Evolutionary conservation across 2,113 vertebrate genomes (phyloP).

Genomic region (Jacana jacana): DNA sequence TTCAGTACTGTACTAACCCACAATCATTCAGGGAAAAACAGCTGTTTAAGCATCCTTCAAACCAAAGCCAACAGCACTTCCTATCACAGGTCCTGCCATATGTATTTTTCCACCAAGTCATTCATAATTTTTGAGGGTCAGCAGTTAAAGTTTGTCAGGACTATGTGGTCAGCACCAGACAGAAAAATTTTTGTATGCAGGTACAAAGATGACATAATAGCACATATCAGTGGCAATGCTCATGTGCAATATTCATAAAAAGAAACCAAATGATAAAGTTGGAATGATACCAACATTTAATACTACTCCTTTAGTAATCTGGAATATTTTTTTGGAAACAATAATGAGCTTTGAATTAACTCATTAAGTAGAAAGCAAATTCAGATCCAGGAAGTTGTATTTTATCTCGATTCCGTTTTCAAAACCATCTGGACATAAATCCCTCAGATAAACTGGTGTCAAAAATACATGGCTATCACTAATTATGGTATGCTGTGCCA

Average conservation of each 20-base stretch:
- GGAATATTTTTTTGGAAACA: background rate
- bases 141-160: background rate
- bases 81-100: background rate
- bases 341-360: background rate
- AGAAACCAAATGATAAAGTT: background rate
- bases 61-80: background rate
- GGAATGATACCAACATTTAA: background rate
- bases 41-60: background rate
- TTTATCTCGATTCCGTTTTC: conserved; percentile 20
- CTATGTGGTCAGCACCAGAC: background rate
- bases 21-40: background rate
- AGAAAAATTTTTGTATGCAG: background rate
- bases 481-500: background rate
- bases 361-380: background rate
- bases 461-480: background rate
- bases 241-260: background rate
- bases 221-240: background rate
- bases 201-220: background rate
- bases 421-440: background rate
- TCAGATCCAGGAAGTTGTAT: background rate
- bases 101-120: background rate
- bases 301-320: background rate
- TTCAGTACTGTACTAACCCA: background rate
- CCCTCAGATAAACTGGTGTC: background rate
- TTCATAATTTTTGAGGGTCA: background rate